These are phyloP conservation scores for Poeciliopsis retropinna DNA, from an alignment of 2,113 vertebrate genomes.

Conservation along the genomic window DNA sequence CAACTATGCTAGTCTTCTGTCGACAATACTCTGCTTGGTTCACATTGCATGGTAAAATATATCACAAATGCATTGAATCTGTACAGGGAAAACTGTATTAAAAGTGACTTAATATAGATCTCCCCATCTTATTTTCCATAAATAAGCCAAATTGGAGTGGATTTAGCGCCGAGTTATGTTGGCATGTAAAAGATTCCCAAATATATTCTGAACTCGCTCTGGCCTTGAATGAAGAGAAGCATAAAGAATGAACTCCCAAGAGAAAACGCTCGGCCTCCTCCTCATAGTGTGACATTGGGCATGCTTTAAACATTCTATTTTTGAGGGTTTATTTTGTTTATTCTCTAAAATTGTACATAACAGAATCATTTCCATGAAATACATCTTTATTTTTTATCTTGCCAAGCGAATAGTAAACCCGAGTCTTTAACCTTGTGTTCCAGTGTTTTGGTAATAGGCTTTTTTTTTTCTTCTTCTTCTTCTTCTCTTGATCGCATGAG, in stretches of 20 bases:
- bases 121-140: slow-evolving; percentile 32
- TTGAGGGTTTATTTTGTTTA: slow-evolving; percentile 61
- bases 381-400: slow-evolving; percentile 77
- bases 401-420: slow-evolving; percentile 55
- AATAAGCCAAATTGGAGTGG: slow-evolving; percentile 28
- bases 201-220: slow-evolving; percentile 44
- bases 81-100: slow-evolving; percentile 26
- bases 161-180: slow-evolving; percentile 44
- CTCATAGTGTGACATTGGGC: slow-evolving; percentile 65
- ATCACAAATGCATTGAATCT: slow-evolving; percentile 51
- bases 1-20: slow-evolving; percentile 37
- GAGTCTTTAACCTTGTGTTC: slow-evolving; percentile 57
- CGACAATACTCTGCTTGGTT: slow-evolving; percentile 55
- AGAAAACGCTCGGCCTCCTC: slow-evolving; percentile 45
- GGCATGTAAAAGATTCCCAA: slow-evolving; percentile 20
- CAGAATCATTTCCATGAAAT: slow-evolving; percentile 70
- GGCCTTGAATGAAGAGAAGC: slow-evolving; percentile 34
- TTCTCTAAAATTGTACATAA: slow-evolving; percentile 72
- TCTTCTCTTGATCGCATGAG: slow-evolving; percentile 58
- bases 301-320: slow-evolving; percentile 72
- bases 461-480: slow-evolving; percentile 62
- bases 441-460: slow-evolving; percentile 50
- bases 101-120: slow-evolving; percentile 35
- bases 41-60: slow-evolving; percentile 68
- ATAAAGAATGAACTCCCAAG: slow-evolving; percentile 35